Percentiles rank a stretch among this genome's conserved stretches.
Conservation (phyloP, 2,113 vertebrate species). For the Aspidoscelis tigris region DNA sequence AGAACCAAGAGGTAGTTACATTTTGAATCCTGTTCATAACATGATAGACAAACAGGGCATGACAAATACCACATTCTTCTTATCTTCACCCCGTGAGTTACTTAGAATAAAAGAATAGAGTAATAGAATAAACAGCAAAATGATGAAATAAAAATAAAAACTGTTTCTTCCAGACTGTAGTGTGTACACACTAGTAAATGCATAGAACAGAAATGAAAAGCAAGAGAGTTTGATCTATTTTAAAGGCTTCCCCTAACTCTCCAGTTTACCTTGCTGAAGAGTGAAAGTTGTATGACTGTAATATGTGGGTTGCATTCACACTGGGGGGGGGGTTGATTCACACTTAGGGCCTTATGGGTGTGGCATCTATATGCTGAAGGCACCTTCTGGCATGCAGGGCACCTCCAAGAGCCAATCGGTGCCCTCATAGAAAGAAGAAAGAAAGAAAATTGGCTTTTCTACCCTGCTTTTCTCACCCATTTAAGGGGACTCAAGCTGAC, state of each 20-base stretch:
- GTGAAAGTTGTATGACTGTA: neutral
- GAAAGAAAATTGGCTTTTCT: no score
- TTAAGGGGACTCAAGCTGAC: no score
- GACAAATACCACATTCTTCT: neutral
- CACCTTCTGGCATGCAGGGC: no score
- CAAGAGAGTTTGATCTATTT: neutral
- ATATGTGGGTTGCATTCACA: no score
- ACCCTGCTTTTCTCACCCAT: no score
- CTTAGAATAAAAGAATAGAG: no score
- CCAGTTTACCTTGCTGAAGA: neutral
- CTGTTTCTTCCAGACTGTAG: neutral
- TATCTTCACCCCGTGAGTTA: no score
- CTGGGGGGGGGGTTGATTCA: no score
- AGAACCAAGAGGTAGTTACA: fast-evolving
- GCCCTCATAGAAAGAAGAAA: no score
- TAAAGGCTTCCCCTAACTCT: neutral
- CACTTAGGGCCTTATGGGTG: neutral
- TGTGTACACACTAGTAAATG: neutral
- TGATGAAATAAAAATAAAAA: neutral
- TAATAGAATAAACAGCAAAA: no score
- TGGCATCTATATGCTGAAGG: no score
- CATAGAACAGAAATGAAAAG: neutral
- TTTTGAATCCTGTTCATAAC: neutral
- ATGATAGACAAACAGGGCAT: neutral
- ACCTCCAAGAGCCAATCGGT: no score